A percentile compares a stretch with the other conserved stretches of the same genome.
Conservation (phyloP, 2,888 invertebrate genomes). For the Leptinotarsa juncta region DNA sequence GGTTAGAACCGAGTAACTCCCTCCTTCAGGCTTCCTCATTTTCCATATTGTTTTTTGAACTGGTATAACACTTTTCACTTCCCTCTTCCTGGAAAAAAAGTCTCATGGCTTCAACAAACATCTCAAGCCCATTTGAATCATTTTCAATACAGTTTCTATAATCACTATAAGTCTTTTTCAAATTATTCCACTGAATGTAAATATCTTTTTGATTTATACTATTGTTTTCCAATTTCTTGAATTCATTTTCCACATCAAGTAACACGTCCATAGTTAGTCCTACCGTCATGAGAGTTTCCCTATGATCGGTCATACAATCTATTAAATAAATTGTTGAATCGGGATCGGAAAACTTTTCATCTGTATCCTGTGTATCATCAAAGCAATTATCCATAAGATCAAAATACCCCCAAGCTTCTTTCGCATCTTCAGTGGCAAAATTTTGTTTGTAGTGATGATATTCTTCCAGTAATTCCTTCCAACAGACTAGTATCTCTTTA, state of each 20-base stretch:
- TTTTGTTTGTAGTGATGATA: slow-evolving; percentile 39
- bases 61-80: slow-evolving; percentile 6
- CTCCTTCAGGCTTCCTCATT: neutral
- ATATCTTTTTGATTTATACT: slow-evolving; percentile 41
- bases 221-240: slow-evolving; percentile 34
- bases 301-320: slow-evolving; percentile 36
- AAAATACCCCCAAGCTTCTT: slow-evolving; percentile 40
- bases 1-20: neutral
- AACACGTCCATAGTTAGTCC: slow-evolving; percentile 35
- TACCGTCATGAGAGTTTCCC: slow-evolving; percentile 28
- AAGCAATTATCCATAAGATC: slow-evolving; percentile 43
- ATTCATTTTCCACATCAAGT: slow-evolving; percentile 32
- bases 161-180: slow-evolving; percentile 37
- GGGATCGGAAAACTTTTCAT: slow-evolving; percentile 32
- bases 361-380: slow-evolving; percentile 31
- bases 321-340: slow-evolving; percentile 30
- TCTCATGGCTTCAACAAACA: slow-evolving; percentile 38
- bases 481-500: slow-evolving; percentile 37
- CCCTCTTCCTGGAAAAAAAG: slow-evolving; percentile 32
- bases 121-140: slow-evolving; percentile 28
- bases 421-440: slow-evolving; percentile 36
- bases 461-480: slow-evolving; percentile 38
- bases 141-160: slow-evolving; percentile 25
- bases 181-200: slow-evolving; percentile 35
- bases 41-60: slow-evolving; percentile 17